Percentiles rank a stretch among this genome's conserved stretches.
Evolutionary conservation across 2,113 vertebrate species (phyloP).

Genomic region (Bubo blakistoni): DNA sequence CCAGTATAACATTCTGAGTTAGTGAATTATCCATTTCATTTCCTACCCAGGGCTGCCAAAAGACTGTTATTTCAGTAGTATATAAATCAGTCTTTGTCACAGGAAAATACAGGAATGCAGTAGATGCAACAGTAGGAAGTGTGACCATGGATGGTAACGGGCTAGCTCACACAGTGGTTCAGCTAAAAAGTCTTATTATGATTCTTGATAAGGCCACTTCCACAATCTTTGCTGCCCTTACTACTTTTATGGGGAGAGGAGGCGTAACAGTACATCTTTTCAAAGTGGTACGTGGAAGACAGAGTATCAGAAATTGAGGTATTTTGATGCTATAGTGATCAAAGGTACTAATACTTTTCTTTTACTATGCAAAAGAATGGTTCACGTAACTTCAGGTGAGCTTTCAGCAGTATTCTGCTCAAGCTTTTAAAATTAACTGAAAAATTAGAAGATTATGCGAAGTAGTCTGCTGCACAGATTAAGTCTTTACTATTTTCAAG

Average conservation of each 20-base stretch:
- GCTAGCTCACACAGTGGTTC: neutral
- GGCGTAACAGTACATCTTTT: neutral
- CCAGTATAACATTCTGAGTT: neutral
- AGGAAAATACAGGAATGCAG: neutral
- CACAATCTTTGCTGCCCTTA: neutral
- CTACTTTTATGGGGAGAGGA: too few species aligned
- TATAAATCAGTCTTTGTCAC: neutral
- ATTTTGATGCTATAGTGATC: neutral
- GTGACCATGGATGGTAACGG: neutral
- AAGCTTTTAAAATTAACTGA: neutral
- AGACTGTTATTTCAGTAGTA: neutral
- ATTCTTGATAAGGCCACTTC: neutral
- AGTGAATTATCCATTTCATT: neutral
- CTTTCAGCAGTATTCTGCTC: neutral
- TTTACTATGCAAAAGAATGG: neutral
- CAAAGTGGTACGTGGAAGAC: neutral
- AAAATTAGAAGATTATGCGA: conserved; percentile 7
- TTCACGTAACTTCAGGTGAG: neutral
- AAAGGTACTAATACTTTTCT: neutral
- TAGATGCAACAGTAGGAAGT: neutral
- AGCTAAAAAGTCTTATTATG: neutral
- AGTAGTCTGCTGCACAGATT: neutral
- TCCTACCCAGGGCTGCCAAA: neutral
- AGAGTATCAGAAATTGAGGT: neutral
- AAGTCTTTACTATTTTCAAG: neutral